Conservation (phyloP, 2,888 invertebrate genomes). For the Cryptocephalus primarius region DNA sequence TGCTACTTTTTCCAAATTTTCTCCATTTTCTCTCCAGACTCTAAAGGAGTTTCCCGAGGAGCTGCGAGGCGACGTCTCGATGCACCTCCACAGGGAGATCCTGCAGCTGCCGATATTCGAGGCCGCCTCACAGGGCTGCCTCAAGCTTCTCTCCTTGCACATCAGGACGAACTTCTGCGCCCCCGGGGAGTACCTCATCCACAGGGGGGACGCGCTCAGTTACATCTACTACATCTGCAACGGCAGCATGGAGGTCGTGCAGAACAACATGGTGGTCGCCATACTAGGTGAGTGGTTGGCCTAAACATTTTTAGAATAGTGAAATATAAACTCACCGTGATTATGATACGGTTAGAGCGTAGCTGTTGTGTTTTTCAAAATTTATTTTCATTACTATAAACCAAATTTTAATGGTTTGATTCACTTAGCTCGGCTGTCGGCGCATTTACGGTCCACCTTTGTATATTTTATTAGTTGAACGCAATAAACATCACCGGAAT, state of each 20-base stretch:
- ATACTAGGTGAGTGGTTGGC: conserved; percentile 69
- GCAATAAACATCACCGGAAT: too few species aligned
- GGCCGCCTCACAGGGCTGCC: conserved; percentile 86
- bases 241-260: conserved; percentile 95
- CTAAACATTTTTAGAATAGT: too few species aligned
- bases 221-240: conserved; percentile 94
- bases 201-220: conserved; percentile 87
- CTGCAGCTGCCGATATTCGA: conserved; percentile 91
- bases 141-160: conserved; percentile 84
- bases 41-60: conserved; percentile 94
- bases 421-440: too few species aligned
- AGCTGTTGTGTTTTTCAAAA: too few species aligned
- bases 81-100: conserved; percentile 92
- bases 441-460: too few species aligned
- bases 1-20: neutral
- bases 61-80: conserved; percentile 85
- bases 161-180: conserved; percentile 93
- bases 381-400: too few species aligned
- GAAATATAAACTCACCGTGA: too few species aligned
- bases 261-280: conserved; percentile 93
- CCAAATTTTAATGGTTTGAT: too few species aligned
- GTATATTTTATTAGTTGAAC: too few species aligned
- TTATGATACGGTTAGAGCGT: too few species aligned
- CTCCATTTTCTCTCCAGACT: conserved; percentile 48
- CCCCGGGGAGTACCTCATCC: conserved; percentile 88